phyloP scores from a whole-genome alignment of 2,797 vertebrate species.

The Sebastes kiyomatsui region DNA sequence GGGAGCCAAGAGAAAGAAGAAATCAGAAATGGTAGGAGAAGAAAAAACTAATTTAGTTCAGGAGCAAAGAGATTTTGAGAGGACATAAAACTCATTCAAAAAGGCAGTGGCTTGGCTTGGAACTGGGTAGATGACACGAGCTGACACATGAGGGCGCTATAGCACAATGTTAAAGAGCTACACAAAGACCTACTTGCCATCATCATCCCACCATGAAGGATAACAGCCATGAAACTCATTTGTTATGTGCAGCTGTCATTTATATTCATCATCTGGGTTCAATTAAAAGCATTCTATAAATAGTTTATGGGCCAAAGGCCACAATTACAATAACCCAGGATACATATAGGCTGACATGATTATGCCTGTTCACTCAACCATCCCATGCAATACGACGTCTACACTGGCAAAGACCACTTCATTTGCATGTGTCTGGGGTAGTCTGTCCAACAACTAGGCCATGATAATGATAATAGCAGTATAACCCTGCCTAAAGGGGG shows the following conservation, averaged over 20 bases:
- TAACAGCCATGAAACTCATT: neutral
- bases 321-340: conserved; percentile 53
- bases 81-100: neutral
- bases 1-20: neutral
- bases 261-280: conserved; percentile 28
- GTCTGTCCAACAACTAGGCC: conserved; percentile 59
- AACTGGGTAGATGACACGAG: neutral
- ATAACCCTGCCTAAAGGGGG: conserved; percentile 13
- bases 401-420: conserved; percentile 28
- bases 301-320: conserved; percentile 48
- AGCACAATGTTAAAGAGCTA: conserved; percentile 12
- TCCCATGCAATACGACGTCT: conserved; percentile 12
- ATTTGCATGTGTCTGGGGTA: conserved; percentile 49
- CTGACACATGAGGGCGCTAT: conserved; percentile 68
- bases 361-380: conserved; percentile 57
- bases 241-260: conserved; percentile 6
- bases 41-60: neutral
- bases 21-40: neutral
- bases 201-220: neutral
- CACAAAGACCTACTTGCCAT: neutral
- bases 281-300: conserved; percentile 58
- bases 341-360: conserved; percentile 37
- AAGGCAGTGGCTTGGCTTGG: neutral
- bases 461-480: conserved; percentile 35
- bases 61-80: neutral